Evolutionary conservation across 1,140 invertebrate genomes (phyloP).

Genomic region (Drosophila tani): DNA sequence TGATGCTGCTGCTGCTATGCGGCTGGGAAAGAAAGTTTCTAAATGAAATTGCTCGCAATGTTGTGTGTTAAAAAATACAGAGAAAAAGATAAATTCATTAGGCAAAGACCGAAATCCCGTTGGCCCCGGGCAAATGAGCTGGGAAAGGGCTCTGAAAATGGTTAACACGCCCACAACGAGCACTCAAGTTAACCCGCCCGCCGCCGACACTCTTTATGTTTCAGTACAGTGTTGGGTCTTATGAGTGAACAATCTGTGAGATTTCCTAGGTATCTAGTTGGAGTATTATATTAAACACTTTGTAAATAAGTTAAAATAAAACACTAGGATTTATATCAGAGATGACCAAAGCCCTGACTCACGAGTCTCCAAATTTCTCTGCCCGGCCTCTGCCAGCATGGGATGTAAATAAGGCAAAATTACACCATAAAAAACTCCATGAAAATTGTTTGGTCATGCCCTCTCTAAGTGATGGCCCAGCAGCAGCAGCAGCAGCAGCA

Average conservation of each 20-base stretch:
- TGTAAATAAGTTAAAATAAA: neutral
- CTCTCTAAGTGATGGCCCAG: no score
- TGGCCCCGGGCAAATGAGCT: conserved; percentile 35
- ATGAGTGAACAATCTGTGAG: neutral
- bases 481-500: no score
- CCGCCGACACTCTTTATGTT: conserved; percentile 19
- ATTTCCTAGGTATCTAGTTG: neutral
- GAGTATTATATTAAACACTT: neutral
- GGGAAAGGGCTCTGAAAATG: conserved; percentile 47
- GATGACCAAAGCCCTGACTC: no score
- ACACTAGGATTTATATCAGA: no score
- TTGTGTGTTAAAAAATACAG: conserved; percentile 52
- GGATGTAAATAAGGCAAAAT: no score
- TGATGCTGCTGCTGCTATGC: neutral
- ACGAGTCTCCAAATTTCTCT: no score
- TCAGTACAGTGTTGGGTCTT: neutral
- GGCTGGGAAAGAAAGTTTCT: conserved; percentile 76
- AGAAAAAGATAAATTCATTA: conserved; percentile 66
- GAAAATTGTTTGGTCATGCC: no score
- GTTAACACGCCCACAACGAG: conserved; percentile 69
- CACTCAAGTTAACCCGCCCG: conserved; percentile 18
- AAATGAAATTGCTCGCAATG: conserved; percentile 75
- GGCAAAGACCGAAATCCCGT: conserved; percentile 48
- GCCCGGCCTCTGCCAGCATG: no score
- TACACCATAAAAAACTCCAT: neutral